Base-by-base conservation (phyloP, 2,797 vertebrate species). In the Petrocephalus sullivani region DNA sequence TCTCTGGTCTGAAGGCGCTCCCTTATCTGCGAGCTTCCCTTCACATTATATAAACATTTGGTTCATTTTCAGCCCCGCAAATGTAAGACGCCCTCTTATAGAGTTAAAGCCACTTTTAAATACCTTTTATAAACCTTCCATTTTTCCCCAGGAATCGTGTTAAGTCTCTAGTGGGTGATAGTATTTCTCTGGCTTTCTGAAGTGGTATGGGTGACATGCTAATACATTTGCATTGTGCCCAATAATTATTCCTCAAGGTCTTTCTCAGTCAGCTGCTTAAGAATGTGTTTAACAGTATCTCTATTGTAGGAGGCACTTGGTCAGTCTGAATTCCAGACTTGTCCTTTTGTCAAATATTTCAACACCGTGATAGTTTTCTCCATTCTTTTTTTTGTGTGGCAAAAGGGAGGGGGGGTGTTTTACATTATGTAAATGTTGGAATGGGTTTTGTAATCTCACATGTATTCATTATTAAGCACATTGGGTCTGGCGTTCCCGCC, bases 331-430 rank as follows among this genome's bases (percentile, higher is more conserved):
- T 95, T 94, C 94, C 41, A 89, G 53, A 92, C 94, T 93, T 92
- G 92, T 90, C 89, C 91, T 95, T 96, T 96, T 96, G 94, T 96
- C 91, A 90, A 93, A 95, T 92, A 94, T 95, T 94, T 94, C 94
- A 89, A 92, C 88, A 92, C 92, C 91, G 92, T 94, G 95, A 96
- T 96, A 95, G 95, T 96, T 96, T 96, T 95, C 95, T 12, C 96
- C 96, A 96, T 96, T 96, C 96, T 95, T 93, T 95, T 28, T 95
- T 93, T 95, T 96, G 96, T 96, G 96, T 96, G 94, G 95, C 94
- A 92, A 46, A 71, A 71, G 93, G 90, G 23, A n/a, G 78, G 37
- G 71, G 92, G 92, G 92, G 91, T 93, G 90, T 96, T 95, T 96
- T 94, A 95, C 95, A 96, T 96, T 96, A 96, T 96, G 95, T 94